Percentiles rank a stretch among this genome's conserved stretches.
phyloP scores from a whole-genome alignment of 2,888 invertebrate genomes.

The Oscheius sp. region DNA sequence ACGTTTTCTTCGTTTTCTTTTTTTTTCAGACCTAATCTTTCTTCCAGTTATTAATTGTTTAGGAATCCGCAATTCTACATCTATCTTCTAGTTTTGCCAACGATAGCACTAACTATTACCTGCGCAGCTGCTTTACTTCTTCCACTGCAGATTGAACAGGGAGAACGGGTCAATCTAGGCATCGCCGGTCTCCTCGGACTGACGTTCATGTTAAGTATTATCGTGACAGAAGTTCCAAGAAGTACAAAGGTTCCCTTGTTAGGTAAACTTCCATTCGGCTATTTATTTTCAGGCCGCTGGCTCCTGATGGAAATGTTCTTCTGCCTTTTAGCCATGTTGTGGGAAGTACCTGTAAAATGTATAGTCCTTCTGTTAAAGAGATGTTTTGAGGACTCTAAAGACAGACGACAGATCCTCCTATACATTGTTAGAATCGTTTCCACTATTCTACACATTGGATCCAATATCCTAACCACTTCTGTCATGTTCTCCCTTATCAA shows the following conservation, averaged over 20 bases:
- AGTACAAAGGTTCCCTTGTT: slow-evolving; percentile 4
- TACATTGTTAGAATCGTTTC: too few species aligned
- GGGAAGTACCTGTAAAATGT: slow-evolving; percentile 15
- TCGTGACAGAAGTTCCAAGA: slow-evolving; percentile 11
- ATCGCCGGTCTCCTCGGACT: slow-evolving; percentile 19
- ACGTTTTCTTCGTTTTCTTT: too few species aligned
- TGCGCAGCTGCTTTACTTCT: slow-evolving; percentile 14
- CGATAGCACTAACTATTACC: slow-evolving; percentile 5
- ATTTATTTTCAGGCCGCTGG: slow-evolving; percentile 12
- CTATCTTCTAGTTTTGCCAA: slow-evolving; percentile 12
- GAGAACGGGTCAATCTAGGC: slow-evolving; percentile 18
- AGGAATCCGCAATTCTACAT: slow-evolving; percentile 19
- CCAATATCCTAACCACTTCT: neutral
- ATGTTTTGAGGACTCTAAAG: too few species aligned
- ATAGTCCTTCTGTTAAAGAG: too few species aligned
- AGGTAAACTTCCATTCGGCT: neutral
- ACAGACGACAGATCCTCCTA: too few species aligned
- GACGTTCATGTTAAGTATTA: slow-evolving; percentile 21
- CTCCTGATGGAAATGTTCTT: slow-evolving; percentile 17
- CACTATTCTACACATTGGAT: too few species aligned
- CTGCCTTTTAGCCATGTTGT: neutral
- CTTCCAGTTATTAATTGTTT: too few species aligned
- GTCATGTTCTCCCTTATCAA: neutral
- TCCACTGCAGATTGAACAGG: slow-evolving; percentile 10
- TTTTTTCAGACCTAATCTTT: too few species aligned